Evolutionary conservation across 2,888 invertebrate species (phyloP).

Genomic region (Dione juno): DNA sequence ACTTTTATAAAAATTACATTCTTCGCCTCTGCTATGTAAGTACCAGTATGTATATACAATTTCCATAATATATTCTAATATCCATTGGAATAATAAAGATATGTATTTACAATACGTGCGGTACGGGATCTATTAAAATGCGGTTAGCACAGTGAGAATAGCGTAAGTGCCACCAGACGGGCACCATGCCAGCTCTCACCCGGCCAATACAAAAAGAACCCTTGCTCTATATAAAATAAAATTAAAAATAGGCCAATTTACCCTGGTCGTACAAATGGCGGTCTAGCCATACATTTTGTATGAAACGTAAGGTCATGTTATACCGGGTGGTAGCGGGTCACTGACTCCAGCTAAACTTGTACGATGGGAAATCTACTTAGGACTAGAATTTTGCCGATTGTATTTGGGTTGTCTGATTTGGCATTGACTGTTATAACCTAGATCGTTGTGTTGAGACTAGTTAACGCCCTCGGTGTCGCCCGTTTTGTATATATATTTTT

Average conservation of each 20-base stretch:
- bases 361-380: constrained; percentile 39
- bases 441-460: constrained; percentile 5
- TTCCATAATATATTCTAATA: constrained; percentile 11
- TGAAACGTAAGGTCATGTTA: constrained; percentile 22
- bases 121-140: constrained; percentile 67
- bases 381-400: constrained; percentile 37
- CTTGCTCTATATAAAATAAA: background rate
- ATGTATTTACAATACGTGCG: constrained; percentile 28
- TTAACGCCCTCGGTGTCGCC: background rate
- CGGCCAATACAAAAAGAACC: constrained; percentile 28
- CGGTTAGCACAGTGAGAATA: constrained; percentile 70
- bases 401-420: constrained; percentile 23
- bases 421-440: constrained; percentile 23
- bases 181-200: constrained; percentile 69
- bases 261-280: background rate
- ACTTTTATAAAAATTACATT: too few relatives aligned
- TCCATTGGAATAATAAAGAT: constrained; percentile 21
- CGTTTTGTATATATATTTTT: background rate
- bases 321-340: constrained; percentile 40
- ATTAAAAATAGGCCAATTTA: background rate
- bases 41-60: background rate
- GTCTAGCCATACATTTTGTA: constrained; percentile 9
- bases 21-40: too few relatives aligned
- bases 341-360: constrained; percentile 44
- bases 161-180: constrained; percentile 61